Evolutionary conservation across 1,140 invertebrate genomes (phyloP), one percentile per base, ranked within the genome.

Genomic region (Meloidogyne chitwoodi): DNA sequence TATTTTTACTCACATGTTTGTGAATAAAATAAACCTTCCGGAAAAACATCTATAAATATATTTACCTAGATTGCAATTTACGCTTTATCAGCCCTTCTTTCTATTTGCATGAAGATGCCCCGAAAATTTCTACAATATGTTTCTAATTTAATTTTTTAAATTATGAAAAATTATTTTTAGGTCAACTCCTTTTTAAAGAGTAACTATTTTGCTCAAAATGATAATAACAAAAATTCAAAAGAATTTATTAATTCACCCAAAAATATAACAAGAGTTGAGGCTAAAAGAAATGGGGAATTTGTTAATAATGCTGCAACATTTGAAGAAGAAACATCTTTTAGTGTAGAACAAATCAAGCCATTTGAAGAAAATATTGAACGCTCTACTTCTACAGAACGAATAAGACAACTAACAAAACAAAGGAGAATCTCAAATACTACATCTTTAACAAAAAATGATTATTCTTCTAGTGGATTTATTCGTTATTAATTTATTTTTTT

Each of bases 61-160:
- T 22, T 66, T 66, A 65, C n/a, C n/a, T 38, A 66, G 65, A 66
- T 66, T 24, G 65, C 22, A 8, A 66, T 66, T n/a, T 66, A 66
- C 24, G 65, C 29, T 19, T n/a, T 66, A n/a, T 66, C 65, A 19
- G 65, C 65, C 14, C 24, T 41, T 19, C 1, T 66, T 19, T 24
- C 65, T 26, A 19, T 66, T 24, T 66, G 65, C 19, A n/a, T 56
- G 1, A 56, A 56, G 4, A 56, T 56, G 2, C 19, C 19, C 3
- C 2, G 48, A 56, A 56, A 56, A 56, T 1, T 56, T 8, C 48
- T 56, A 1, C 48, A 56, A 56, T 4, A 56, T n/a, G 48, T 56
- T 56, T 56, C 4, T 56, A 8, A n/a, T 56, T 22, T n/a, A 48
- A 6, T 41, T 14, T 41, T 11, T 56, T n/a, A 8, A n/a, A 56